phyloP scores from a whole-genome alignment of 2,797 vertebrate genomes.

The Fistularia tabacaria region DNA sequence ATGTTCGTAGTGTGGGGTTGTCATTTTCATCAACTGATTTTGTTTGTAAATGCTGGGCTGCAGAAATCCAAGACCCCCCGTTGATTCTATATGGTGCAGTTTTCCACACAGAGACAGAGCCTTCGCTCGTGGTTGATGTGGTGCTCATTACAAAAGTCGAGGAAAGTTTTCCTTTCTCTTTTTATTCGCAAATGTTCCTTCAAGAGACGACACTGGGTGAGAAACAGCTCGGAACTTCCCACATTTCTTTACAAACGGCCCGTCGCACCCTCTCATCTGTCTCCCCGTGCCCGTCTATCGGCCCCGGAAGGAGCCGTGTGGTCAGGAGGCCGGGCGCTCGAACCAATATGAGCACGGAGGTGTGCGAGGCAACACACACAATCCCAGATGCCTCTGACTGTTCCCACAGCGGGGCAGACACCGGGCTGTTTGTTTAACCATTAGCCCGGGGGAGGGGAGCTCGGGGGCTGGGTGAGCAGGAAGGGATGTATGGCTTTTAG shows the following conservation, averaged over 20 bases:
- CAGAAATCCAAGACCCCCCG: no score
- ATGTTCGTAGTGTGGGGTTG: no score
- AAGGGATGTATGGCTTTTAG: constrained; percentile 22
- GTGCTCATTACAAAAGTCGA: no score
- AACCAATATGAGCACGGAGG: constrained; percentile 39
- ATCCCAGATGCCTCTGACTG: constrained; percentile 34
- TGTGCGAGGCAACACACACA: constrained; percentile 32
- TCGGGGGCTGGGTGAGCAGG: constrained; percentile 15
- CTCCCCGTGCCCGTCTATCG: constrained; percentile 34
- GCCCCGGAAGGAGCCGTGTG: constrained; percentile 40
- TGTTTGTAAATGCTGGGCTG: no score
- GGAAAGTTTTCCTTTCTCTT: no score
- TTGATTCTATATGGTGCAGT: no score
- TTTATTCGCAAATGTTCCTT: no score
- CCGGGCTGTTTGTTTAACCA: constrained; percentile 67
- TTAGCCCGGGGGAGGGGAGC: constrained; percentile 44
- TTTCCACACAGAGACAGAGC: no score
- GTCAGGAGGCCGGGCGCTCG: constrained; percentile 36
- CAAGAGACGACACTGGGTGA: constrained; percentile 2
- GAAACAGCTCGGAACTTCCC: constrained; percentile 45
- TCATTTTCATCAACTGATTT: no score
- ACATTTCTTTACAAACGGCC: constrained; percentile 19
- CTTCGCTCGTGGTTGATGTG: no score
- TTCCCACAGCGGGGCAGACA: constrained; percentile 60
- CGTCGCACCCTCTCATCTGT: constrained; percentile 35